Conservation (phyloP, 2,888 invertebrate genomes). For the Lepidocyrtoides sp. region DNA sequence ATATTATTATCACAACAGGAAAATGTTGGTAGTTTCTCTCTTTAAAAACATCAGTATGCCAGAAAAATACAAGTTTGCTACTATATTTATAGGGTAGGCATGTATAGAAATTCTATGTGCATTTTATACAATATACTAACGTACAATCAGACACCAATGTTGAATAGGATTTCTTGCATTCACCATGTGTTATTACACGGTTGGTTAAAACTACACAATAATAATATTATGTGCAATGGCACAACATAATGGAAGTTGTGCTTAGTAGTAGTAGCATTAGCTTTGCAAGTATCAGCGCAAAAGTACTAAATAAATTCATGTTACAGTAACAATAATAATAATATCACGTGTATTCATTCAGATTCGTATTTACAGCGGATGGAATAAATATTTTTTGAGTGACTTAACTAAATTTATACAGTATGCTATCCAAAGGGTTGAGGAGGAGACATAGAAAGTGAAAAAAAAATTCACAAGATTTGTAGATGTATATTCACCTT, state of each 20-base stretch:
- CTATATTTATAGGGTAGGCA: background rate
- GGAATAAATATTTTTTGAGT: conserved; percentile 45
- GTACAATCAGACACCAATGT: conserved; percentile 15
- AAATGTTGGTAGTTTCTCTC: conserved; percentile 67
- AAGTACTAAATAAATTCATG: conserved; percentile 10
- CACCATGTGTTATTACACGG: conserved; percentile 14
- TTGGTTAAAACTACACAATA: conserved; percentile 23
- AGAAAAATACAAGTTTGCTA: background rate
- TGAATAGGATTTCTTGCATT: conserved; percentile 2
- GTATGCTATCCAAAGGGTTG: conserved; percentile 18
- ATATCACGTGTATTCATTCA: conserved; percentile 44
- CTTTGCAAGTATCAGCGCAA: background rate
- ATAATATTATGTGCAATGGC: conserved; percentile 31
- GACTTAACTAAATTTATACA: conserved; percentile 49
- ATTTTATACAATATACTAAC: background rate
- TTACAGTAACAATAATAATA: conserved; percentile 14
- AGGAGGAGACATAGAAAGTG: conserved; percentile 21
- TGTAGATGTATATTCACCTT: conserved; percentile 62
- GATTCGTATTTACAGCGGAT: conserved; percentile 28
- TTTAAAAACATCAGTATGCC: conserved; percentile 63
- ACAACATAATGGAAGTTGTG: conserved; percentile 19
- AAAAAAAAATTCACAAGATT: conserved; percentile 34
- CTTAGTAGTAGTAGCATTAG: background rate
- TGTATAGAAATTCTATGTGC: background rate
- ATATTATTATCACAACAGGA: conserved; percentile 77